Percentiles rank a stretch among this genome's conserved stretches.
Evolutionary conservation across 2,113 vertebrate species (phyloP).

Genomic region (Ameiurus melas): DNA sequence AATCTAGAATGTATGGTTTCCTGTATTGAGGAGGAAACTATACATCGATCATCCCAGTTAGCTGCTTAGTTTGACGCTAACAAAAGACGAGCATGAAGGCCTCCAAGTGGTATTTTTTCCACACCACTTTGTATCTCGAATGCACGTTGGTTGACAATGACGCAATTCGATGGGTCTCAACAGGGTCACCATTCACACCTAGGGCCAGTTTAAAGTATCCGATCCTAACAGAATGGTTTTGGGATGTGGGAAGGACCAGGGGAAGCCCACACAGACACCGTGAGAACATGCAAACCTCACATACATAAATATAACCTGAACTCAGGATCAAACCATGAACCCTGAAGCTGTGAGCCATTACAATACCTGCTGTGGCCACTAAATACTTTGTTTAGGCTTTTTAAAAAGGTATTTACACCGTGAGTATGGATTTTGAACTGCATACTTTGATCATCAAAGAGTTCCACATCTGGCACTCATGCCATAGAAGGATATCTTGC

Average conservation of each 20-base stretch:
- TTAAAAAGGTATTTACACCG: neutral
- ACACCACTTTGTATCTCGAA: no score
- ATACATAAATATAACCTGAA: neutral
- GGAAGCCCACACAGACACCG: neutral
- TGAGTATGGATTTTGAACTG: neutral
- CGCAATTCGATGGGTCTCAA: no score
- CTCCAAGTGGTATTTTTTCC: neutral
- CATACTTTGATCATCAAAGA: no score
- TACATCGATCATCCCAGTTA: neutral
- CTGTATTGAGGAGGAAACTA: no score
- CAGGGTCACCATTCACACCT: neutral
- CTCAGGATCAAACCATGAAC: neutral
- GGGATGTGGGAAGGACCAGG: neutral
- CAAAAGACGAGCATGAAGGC: neutral
- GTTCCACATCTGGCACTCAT: neutral
- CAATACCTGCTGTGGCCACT: neutral
- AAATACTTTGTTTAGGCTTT: neutral
- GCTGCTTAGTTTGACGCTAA: neutral
- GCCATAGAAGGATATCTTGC: neutral
- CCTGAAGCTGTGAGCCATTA: neutral
- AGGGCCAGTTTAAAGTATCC: neutral
- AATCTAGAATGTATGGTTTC: no score
- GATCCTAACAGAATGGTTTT: neutral
- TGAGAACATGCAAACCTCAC: neutral
- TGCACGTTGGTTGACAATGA: no score